Evolutionary conservation across 2,888 invertebrate species (phyloP).

Genomic region (Eurytoma adleriae): DNA sequence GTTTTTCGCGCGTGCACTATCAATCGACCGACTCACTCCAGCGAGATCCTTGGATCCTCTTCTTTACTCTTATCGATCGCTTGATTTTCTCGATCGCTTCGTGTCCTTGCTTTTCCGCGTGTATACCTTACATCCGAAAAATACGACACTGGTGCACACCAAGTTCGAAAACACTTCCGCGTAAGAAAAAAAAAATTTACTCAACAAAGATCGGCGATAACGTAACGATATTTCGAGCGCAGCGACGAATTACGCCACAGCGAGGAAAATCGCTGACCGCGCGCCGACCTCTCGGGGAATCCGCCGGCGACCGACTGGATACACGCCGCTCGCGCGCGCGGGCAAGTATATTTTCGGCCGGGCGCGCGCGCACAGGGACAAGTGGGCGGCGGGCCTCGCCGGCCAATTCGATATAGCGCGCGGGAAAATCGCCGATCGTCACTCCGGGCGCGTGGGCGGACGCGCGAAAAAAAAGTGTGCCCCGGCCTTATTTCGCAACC

Average conservation of each 20-base stretch:
- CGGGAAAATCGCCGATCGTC: slow-evolving; percentile 6
- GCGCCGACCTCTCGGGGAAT: neutral
- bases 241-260: neutral
- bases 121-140: too few relatives aligned
- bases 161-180: too few relatives aligned
- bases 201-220: too few relatives aligned
- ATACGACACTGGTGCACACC: too few relatives aligned
- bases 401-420: slow-evolving; percentile 32
- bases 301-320: neutral
- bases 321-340: neutral
- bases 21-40: too few relatives aligned
- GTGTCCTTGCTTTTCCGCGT: too few relatives aligned
- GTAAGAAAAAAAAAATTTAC: too few relatives aligned
- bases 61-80: too few relatives aligned
- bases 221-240: too few relatives aligned
- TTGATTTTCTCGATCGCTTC: too few relatives aligned
- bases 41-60: too few relatives aligned
- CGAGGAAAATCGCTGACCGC: neutral
- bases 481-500: too few relatives aligned
- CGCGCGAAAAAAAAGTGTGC: neutral
- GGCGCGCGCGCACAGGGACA: neutral
- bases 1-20: neutral
- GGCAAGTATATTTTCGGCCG: slow-evolving; percentile 42
- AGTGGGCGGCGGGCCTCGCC: slow-evolving; percentile 9
- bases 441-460: neutral